These are phyloP conservation scores for Grantiella picta DNA, from an alignment of 2,113 vertebrate genomes.

Conservation along the genomic window DNA sequence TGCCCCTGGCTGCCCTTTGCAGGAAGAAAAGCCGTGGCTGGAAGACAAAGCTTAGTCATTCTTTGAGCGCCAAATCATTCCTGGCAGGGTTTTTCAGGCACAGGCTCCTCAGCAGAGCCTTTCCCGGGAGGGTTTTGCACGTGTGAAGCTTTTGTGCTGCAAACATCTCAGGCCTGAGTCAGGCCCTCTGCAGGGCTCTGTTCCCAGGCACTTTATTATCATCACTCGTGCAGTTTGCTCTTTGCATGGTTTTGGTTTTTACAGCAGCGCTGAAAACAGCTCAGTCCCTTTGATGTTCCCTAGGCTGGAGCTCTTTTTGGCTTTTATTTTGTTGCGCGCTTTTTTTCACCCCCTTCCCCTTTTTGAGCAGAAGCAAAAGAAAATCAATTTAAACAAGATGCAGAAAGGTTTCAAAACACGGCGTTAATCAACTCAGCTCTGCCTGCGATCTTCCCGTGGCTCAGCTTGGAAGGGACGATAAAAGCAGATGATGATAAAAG, in stretches of 20 bases:
- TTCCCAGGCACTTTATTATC: not conserved
- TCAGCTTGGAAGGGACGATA: not conserved
- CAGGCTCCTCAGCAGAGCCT: not conserved
- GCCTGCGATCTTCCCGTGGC: not conserved
- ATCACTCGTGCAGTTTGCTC: not conserved
- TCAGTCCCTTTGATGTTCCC: not conserved
- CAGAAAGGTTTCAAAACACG: not conserved
- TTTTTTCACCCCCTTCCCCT: not conserved
- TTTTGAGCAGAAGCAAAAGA: not conserved
- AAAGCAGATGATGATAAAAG: not conserved
- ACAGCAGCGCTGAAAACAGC: not conserved
- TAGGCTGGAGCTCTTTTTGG: not conserved
- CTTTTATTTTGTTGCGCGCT: not conserved
- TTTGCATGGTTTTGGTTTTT: not conserved
- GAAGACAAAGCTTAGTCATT: not conserved
- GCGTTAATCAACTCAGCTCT: not conserved
- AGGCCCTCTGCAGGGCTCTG: not conserved
- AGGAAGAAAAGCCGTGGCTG: not conserved
- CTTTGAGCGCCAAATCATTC: not conserved
- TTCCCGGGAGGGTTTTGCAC: not conserved
- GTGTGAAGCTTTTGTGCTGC: not conserved
- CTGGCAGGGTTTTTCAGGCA: not conserved
- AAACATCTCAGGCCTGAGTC: not conserved
- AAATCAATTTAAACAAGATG: constrained; percentile 5
- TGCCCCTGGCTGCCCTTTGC: not conserved